Base-by-base conservation (phyloP, 2,797 vertebrate genomes). In the Catamblyrhynchus diadema region DNA sequence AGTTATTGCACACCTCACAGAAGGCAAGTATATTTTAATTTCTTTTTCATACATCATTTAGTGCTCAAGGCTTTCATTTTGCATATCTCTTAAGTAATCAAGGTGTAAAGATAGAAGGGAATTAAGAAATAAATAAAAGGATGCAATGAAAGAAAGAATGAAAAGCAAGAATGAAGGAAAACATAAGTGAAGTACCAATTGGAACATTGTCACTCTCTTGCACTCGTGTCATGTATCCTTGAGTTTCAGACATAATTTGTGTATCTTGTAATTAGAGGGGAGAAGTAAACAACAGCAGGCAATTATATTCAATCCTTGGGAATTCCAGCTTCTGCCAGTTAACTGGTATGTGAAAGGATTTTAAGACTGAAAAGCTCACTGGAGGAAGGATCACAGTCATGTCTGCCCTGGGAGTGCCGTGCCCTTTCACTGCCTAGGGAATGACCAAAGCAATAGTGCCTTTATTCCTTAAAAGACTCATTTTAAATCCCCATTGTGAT, bases 41-140 rank as follows among this genome's bases (percentile, higher is more conserved):
- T 94, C 25, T 84, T 96, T 92, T 80, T 94, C 60, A 81, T 77
- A 48, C 56, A 74, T 92, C 62, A 64, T 95, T 97, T 96, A 88
- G 35, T 47, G 32, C 54, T 93, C 8, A 14, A n/a, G 85, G 57
- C 51, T 93, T 71, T 93, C 20, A 88, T 91, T 97, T 95, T 96
- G 82, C 69, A 75, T 94, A 73, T 91, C 21, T 59, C 95, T 85
- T 90, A 83, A 81, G 39, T 94, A 94, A 94, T 90, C 35, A 94
- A 93, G 53, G 37, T 89, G 44, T 88, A 75, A 30, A 21, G 53
- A 75, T 13, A 37, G 70, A 50, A 82, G 45, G 33, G 59, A 69
- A 51, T 61, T 30, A 74, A 48, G 23, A 50, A 25, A 69, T 12
- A 50, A 94, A 78, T 25, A 27, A 64, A 67, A 71, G 5, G 12